These are phyloP conservation scores for Bedellia somnulentella DNA, from an alignment of 2,888 invertebrate species.

Conservation along the genomic window DNA sequence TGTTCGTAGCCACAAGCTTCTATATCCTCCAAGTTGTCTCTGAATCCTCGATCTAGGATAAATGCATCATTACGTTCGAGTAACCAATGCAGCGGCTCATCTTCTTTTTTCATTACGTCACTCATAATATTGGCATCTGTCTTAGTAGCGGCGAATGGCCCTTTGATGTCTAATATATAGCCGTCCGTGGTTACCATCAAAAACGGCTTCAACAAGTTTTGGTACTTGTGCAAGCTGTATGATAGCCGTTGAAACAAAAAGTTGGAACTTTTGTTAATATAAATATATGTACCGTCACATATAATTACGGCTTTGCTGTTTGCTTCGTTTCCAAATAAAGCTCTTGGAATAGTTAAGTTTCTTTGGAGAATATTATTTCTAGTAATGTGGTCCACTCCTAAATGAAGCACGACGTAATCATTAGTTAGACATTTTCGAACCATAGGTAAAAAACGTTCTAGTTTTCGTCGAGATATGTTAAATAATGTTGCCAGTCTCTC, in stretches of 20 bases:
- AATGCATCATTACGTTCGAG: neutral
- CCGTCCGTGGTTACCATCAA: neutral
- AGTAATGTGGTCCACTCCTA: no score
- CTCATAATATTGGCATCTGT: neutral
- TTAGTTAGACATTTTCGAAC: no score
- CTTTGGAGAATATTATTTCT: conserved; percentile 1
- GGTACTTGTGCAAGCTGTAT: no score
- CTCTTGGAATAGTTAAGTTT: neutral
- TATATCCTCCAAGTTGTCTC: neutral
- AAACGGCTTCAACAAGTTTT: no score
- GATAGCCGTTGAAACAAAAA: no score
- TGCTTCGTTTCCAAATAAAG: neutral
- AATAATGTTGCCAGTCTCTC: no score
- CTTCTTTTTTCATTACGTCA: neutral
- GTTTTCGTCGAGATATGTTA: no score
- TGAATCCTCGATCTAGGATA: neutral
- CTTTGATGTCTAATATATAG: neutral
- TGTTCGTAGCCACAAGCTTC: neutral
- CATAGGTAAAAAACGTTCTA: no score
- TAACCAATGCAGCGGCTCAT: neutral
- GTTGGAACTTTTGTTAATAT: neutral
- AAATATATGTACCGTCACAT: neutral
- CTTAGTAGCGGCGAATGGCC: neutral
- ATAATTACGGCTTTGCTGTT: neutral
- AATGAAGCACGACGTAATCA: no score